A percentile compares a stretch with the other conserved stretches of the same genome.
phyloP scores from a whole-genome alignment of 2,797 vertebrate genomes.

The Eutrigla gurnardus region DNA sequence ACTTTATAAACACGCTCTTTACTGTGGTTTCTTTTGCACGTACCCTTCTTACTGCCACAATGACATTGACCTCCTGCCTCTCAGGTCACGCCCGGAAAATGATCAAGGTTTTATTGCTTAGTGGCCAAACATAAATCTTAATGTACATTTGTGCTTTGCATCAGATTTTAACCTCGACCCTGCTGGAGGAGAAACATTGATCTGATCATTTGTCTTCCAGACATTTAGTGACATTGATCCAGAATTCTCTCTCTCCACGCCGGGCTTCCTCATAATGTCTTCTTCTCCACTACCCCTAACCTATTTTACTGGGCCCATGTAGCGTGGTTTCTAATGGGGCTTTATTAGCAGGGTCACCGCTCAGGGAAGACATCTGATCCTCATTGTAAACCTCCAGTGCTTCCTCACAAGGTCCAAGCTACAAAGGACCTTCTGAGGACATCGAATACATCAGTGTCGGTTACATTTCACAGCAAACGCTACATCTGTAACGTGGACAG shows the following conservation, averaged over 20 bases:
- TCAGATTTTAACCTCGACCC: slow-evolving; percentile 45
- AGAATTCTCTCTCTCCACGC: slow-evolving; percentile 37
- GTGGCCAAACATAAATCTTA: slow-evolving; percentile 50
- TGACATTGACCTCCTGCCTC: slow-evolving; percentile 58
- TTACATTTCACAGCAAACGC: slow-evolving; percentile 1
- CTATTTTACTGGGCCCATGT: slow-evolving; percentile 34
- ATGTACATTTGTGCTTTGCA: slow-evolving; percentile 44
- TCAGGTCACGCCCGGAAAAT: slow-evolving; percentile 45
- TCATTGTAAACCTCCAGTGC: slow-evolving; percentile 28
- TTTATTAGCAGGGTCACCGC: slow-evolving; percentile 38
- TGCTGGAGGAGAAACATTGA: slow-evolving; percentile 39
- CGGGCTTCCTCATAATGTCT: slow-evolving; percentile 30
- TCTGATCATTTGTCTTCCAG: slow-evolving; percentile 52
- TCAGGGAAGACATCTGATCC: slow-evolving; percentile 63
- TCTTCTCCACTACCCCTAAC: slow-evolving; percentile 36
- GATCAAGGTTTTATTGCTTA: slow-evolving; percentile 36
- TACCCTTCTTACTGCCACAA: background rate
- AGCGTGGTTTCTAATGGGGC: slow-evolving; percentile 50
- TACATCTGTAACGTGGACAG: background rate
- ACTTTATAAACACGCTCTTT: background rate
- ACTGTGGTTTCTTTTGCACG: background rate
- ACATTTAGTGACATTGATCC: slow-evolving; percentile 67
- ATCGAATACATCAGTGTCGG: background rate
- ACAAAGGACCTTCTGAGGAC: slow-evolving; percentile 20
- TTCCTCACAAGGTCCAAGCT: background rate